Evolutionary conservation across 23 tunicate genomes (phyloP), one percentile per base, ranked within the genome.

Genomic region (Ascidia mentula): DNA sequence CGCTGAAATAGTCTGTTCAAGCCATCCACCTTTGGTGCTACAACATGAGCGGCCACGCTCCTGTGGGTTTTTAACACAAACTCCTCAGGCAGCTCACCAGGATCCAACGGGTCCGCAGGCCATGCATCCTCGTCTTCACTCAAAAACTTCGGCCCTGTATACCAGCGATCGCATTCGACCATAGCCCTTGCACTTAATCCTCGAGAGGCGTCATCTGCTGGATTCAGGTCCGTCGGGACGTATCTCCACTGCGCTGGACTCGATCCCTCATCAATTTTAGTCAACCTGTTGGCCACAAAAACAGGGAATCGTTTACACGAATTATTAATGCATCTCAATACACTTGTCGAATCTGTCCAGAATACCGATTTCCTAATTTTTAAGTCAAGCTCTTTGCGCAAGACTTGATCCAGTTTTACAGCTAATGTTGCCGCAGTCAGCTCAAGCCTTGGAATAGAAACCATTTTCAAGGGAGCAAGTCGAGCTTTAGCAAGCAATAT

Each of bases 171-270:
- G 6, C 26, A 24, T 31, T 38, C 6, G 45, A 35, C 40, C 12
- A 30, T 18, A 2, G 39, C 46, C 6, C 37, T 74, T 74, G 38
- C 45, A 37, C 30, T 38, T 15, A 7, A 74, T 30, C 78, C 46
- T 18, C 78, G 45, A 38, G 78, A 74, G 37, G 46, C 78, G 46
- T 28, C 34, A 38, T 74, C 78, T 1, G 78, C 78, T 36, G 78
- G 78, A 36, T 74, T 74, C 45, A 18, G 45, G 17, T 35, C 34
- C 4, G 45, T 38, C 28, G 46, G 46, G 37, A 74, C 78, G 37
- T 74, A 4, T 7, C 38, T 37, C 78, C 78, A 74, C 40, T 74
- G 46, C 40, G 45, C 20, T 20, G 46, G 46, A 28, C 24, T 28
- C 2, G 7, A 53, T 53, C 65, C 65, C 24, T 53, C 65, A 3